phyloP scores from a whole-genome alignment of 2,888 invertebrate genomes.

The Achlya flavicornis region DNA sequence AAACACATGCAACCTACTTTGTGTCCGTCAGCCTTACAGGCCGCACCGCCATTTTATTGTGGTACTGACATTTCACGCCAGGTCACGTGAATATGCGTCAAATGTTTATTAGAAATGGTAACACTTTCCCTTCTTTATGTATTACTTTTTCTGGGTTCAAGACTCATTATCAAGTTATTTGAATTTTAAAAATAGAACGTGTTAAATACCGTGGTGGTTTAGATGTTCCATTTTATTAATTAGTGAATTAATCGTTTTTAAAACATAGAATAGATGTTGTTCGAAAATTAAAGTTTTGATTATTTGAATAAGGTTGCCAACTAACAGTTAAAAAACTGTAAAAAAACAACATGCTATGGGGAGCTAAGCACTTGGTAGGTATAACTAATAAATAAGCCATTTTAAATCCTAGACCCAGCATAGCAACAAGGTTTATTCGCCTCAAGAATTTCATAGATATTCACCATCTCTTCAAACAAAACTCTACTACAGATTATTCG shows the following conservation, averaged over 20 bases:
- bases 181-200: neutral
- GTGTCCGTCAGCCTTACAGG: neutral
- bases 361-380: neutral
- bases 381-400: neutral
- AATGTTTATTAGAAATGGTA: constrained; percentile 1
- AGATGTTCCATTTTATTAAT: too few species aligned
- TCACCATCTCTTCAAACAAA: neutral
- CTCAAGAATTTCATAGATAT: neutral
- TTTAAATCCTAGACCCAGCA: neutral
- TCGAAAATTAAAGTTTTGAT: too few species aligned
- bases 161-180: neutral
- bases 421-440: neutral
- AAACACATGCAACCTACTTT: constrained; percentile 6
- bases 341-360: too few species aligned
- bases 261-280: too few species aligned
- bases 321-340: too few species aligned
- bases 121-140: neutral
- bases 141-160: neutral
- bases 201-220: too few species aligned
- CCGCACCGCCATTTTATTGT: constrained; percentile 1
- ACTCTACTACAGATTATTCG: neutral
- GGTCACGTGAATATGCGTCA: constrained; percentile 5
- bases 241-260: too few species aligned
- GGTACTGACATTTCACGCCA: neutral
- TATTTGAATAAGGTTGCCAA: too few species aligned